A percentile compares a stretch with the other conserved stretches of the same genome.
Conservation (phyloP, 2,113 vertebrate genomes). For the Centrocercus urophasianus region DNA sequence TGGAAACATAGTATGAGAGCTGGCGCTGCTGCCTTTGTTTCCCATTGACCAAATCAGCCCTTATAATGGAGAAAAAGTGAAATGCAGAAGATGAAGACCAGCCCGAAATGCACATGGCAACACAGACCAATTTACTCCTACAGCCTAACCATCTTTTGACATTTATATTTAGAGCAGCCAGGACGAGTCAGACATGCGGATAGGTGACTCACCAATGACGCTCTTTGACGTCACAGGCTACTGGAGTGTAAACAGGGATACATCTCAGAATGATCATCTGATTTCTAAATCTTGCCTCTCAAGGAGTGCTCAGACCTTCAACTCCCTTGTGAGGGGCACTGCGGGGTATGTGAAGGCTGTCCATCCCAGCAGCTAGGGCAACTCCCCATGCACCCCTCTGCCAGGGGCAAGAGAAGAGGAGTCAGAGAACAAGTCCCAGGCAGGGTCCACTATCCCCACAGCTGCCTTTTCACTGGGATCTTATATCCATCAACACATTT, state of each 20-base stretch:
- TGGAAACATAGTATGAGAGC: neutral
- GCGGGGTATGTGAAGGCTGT: accelerated
- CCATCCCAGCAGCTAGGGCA: neutral
- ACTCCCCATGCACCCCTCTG: neutral
- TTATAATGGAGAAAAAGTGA: neutral
- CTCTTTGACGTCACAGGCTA: neutral
- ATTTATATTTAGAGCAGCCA: slow-evolving; percentile 39
- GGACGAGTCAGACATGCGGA: neutral
- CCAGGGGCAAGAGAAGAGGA: neutral
- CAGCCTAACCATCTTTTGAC: neutral
- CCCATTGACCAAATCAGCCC: neutral
- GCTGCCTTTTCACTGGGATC: neutral
- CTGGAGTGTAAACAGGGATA: neutral
- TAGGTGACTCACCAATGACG: slow-evolving; percentile 41
- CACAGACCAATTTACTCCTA: neutral
- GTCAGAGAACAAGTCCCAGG: neutral
- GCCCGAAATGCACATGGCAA: neutral
- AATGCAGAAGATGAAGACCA: neutral
- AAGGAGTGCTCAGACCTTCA: neutral
- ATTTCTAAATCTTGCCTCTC: slow-evolving; percentile 3
- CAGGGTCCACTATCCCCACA: neutral
- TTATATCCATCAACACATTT: neutral
- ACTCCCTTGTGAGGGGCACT: neutral
- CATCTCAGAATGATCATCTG: neutral
- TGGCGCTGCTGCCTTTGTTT: neutral